phyloP scores from a whole-genome alignment of 2,113 vertebrate species.

The Megaceryle torquata region DNA sequence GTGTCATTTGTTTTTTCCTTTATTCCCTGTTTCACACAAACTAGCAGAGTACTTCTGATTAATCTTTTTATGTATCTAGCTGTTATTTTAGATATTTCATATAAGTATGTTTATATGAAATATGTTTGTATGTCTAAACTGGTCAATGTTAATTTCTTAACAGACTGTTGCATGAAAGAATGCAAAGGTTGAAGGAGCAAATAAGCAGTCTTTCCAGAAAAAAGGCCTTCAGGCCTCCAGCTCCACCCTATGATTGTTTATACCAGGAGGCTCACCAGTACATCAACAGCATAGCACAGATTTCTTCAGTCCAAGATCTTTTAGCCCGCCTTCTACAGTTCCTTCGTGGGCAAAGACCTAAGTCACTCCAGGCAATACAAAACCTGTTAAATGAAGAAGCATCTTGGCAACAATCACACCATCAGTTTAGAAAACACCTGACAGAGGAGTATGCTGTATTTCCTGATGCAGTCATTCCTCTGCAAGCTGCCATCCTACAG shows the following conservation, averaged over 20 bases:
- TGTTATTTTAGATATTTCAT: fast-evolving
- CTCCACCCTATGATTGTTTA: constrained; percentile 81
- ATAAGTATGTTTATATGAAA: neutral
- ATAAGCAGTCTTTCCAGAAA: constrained; percentile 84
- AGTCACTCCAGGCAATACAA: constrained; percentile 75
- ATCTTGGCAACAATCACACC: constrained; percentile 92
- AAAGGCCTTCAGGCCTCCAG: constrained; percentile 87
- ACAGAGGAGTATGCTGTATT: constrained; percentile 84
- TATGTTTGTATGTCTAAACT: neutral
- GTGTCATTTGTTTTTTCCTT: neutral
- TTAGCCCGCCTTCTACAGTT: constrained; percentile 82
- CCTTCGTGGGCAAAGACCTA: constrained; percentile 71
- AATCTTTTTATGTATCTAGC: neutral
- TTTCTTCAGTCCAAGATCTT: constrained; percentile 83
- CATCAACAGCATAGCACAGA: constrained; percentile 82
- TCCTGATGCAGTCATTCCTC: constrained; percentile 82
- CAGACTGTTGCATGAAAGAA: constrained; percentile 86
- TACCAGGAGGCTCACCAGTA: constrained; percentile 92
- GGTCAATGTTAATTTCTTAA: neutral
- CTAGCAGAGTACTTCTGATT: neutral
- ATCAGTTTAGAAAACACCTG: constrained; percentile 85
- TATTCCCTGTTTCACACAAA: neutral
- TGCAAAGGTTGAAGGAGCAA: constrained; percentile 83
- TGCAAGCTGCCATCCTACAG: constrained; percentile 86
- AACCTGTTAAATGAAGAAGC: constrained; percentile 89